A percentile compares a stretch with the other conserved stretches of the same genome.
Conservation (phyloP, 2,797 vertebrate species). For the Myripristis murdjan region DNA sequence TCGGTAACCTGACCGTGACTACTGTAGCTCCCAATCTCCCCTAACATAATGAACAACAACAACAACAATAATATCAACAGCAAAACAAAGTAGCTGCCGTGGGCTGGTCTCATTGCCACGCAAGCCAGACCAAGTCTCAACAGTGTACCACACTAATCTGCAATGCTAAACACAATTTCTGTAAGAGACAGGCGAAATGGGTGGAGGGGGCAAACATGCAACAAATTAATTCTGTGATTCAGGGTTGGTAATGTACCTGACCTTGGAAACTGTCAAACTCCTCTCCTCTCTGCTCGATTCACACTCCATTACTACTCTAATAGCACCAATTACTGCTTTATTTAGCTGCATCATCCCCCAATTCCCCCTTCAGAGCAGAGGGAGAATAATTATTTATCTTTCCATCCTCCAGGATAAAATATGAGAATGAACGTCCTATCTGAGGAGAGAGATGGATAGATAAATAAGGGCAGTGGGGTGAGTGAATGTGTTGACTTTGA, state of each 20-base stretch:
- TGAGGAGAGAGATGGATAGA: conserved; percentile 39
- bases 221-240: conserved; percentile 55
- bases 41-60: conserved; percentile 43
- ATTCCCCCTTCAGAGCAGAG: conserved; percentile 46
- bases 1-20: conserved; percentile 33
- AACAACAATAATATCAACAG: conserved; percentile 25
- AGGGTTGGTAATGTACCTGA: conserved; percentile 52
- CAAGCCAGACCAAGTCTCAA: conserved; percentile 29
- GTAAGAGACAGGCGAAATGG: conserved; percentile 19
- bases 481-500: conserved; percentile 1
- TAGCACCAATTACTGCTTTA: conserved; percentile 71
- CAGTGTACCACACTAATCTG: conserved; percentile 33
- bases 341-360: conserved; percentile 62
- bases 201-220: conserved; percentile 37
- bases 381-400: conserved; percentile 61
- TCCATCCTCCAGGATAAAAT: conserved; percentile 49
- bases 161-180: conserved; percentile 52
- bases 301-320: conserved; percentile 70
- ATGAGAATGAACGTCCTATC: conserved; percentile 36
- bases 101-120: conserved; percentile 33
- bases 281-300: conserved; percentile 52
- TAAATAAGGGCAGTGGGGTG: conserved; percentile 34
- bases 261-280: conserved; percentile 77
- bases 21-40: conserved; percentile 21
- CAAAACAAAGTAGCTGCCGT: conserved; percentile 39